A percentile compares a stretch with the other conserved stretches of the same genome.
phyloP scores from a whole-genome alignment of 2,888 invertebrate species.

The Monochamus alternatus region DNA sequence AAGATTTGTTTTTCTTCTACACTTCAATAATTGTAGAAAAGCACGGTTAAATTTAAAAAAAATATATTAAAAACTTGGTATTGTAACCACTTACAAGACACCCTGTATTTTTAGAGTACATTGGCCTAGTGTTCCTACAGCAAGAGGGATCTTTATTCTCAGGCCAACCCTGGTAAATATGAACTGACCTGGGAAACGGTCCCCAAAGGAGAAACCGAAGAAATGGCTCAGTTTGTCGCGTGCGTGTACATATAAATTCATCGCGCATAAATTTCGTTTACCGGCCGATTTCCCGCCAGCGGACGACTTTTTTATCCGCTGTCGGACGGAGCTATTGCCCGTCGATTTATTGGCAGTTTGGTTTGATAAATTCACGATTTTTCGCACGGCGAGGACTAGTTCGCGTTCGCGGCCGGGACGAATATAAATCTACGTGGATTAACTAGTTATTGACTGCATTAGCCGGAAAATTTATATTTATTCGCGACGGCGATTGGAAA shows the following conservation, averaged over 20 bases:
- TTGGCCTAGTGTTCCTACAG: too few species aligned
- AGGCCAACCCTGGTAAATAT: conserved; percentile 35
- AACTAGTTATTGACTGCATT: conserved; percentile 16
- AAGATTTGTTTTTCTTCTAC: too few species aligned
- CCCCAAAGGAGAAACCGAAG: conserved; percentile 30
- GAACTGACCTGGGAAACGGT: conserved; percentile 24
- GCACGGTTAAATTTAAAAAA: too few species aligned
- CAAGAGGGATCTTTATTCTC: too few species aligned
- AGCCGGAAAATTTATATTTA: conserved; percentile 11
- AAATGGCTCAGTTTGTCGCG: conserved; percentile 22
- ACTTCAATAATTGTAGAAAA: too few species aligned
- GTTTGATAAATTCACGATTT: conserved; percentile 29
- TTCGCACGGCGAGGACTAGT: background rate
- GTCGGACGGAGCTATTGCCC: conserved; percentile 23
- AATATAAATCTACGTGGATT: conserved; percentile 13
- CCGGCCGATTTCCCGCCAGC: conserved; percentile 20
- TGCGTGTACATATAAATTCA: conserved; percentile 26
- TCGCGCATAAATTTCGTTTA: conserved; percentile 35
- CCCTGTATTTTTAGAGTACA: too few species aligned
- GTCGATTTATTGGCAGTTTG: conserved; percentile 29
- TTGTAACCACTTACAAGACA: too few species aligned
- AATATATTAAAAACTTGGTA: too few species aligned
- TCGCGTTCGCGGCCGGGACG: background rate
- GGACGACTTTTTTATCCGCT: conserved; percentile 30
- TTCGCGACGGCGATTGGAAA: background rate